Evolutionary conservation across 2,888 invertebrate species (phyloP), one percentile per base, ranked within the genome.

Genomic region (Drosophila rubida): DNA sequence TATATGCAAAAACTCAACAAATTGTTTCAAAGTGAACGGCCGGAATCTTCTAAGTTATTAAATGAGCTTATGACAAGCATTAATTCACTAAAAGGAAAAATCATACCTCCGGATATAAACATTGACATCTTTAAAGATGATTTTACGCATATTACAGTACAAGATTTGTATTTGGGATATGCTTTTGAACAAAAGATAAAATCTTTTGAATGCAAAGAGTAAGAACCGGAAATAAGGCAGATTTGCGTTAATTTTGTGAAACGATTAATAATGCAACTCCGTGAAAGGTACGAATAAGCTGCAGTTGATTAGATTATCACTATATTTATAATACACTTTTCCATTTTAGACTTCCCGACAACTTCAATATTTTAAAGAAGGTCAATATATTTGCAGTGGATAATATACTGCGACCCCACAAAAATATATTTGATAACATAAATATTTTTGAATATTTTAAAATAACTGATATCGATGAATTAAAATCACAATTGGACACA

Each of bases 21-120:
- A 35, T 8, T 35, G 8, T 49, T 49, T 22, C 32, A 49, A 22
- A 49, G 35, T n/a, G n/a, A n/a, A n/a, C n/a, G n/a, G n/a, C 4
- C n/a, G 37, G 9, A 35, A 14, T 37, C 35, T n/a, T 2, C 35
- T 4, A 37, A 23, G n/a, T 14, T 50, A 23, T 13, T 50, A 3
- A 14, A 11, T 23, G 49, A 50, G 9, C 22, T 50, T 5, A 37
- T 23, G 8, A 37, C 23, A 14, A 25, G 25, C 11, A 50, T 16
- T 25, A 39, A 50, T 16, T 25, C 39, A 2, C 23, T 16, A 4
- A 39, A 50, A 7, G 37, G 11, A 9, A 35, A 7, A 19, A 48
- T 48, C 9, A 22, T 48, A 14, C 48, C 30, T 5, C 48, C 48
- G 5, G n/a, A 19, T n/a, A n/a, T 32, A 5, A 6, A 32, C 2